These are phyloP conservation scores for Otis tarda DNA, from an alignment of 2,113 vertebrate species.

Conservation along the genomic window DNA sequence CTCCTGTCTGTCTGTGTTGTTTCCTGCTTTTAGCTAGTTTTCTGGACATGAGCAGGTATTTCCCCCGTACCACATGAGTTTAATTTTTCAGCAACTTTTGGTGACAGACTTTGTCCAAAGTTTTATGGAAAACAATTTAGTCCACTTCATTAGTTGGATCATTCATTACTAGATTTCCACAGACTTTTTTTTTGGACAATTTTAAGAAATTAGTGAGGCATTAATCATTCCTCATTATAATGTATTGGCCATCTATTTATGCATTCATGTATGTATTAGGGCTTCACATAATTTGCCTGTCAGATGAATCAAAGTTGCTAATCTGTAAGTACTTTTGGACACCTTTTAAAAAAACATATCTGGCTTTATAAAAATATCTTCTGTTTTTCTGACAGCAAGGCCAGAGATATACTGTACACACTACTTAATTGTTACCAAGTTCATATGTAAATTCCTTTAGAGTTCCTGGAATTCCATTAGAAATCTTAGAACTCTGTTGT, in stretches of 20 bases:
- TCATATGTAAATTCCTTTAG: background rate
- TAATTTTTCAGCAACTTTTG: background rate
- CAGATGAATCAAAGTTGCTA: background rate
- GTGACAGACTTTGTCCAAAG: background rate
- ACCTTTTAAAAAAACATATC: background rate
- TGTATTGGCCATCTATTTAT: background rate
- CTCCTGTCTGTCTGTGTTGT: background rate
- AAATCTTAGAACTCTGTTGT: background rate
- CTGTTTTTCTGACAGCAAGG: background rate
- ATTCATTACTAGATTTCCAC: background rate
- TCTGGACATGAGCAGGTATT: background rate
- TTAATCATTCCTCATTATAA: background rate
- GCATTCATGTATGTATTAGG: background rate
- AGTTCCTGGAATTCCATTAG: background rate
- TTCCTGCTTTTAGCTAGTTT: background rate
- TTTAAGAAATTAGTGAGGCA: background rate
- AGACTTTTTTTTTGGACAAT: background rate
- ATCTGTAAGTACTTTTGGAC: background rate
- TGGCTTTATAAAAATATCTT: background rate
- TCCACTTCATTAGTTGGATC: background rate
- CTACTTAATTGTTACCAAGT: background rate
- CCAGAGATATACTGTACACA: background rate
- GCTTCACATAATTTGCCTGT: background rate
- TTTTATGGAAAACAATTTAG: background rate
- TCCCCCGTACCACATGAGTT: background rate